phyloP scores from a whole-genome alignment of 2,888 invertebrate species.

The Augochlorella aurata region DNA sequence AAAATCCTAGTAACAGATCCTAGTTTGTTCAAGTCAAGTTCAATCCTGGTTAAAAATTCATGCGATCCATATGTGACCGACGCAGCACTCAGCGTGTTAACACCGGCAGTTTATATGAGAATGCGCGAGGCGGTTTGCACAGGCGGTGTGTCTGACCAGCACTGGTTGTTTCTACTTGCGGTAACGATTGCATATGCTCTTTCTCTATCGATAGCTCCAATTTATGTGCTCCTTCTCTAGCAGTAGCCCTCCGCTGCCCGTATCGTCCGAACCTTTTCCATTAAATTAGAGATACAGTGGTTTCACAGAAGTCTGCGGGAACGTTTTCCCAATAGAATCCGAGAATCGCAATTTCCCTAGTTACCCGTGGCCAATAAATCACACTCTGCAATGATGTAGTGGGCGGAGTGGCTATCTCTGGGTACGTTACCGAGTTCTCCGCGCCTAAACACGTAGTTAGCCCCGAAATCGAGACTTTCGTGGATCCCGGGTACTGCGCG shows the following conservation, averaged over 20 bases:
- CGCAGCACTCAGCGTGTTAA: too few relatives aligned
- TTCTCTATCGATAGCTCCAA: too few relatives aligned
- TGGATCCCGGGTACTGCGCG: conserved; percentile 19
- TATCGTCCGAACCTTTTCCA: too few relatives aligned
- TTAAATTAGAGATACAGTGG: too few relatives aligned
- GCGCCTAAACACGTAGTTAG: conserved; percentile 37
- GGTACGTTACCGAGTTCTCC: conserved; percentile 33
- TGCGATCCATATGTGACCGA: too few relatives aligned
- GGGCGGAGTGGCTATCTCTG: conserved; percentile 1
- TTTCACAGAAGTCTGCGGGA: too few relatives aligned
- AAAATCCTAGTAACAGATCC: too few relatives aligned
- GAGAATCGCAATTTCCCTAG: neutral
- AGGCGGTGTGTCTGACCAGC: neutral
- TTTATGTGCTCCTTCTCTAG: too few relatives aligned
- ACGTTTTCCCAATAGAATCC: neutral
- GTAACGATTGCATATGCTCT: neutral
- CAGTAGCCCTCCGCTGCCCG: too few relatives aligned
- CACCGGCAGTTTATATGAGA: neutral
- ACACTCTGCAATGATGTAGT: conserved; percentile 21
- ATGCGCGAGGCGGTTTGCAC: neutral
- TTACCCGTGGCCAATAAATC: conserved; percentile 6
- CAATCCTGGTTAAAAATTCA: too few relatives aligned
- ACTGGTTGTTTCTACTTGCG: neutral
- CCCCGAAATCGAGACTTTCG: conserved; percentile 32
- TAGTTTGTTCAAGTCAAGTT: too few relatives aligned